phyloP scores from a whole-genome alignment of 37 sponge, comb jelly and placozoan species.

The Hexactinellida sp. region DNA sequence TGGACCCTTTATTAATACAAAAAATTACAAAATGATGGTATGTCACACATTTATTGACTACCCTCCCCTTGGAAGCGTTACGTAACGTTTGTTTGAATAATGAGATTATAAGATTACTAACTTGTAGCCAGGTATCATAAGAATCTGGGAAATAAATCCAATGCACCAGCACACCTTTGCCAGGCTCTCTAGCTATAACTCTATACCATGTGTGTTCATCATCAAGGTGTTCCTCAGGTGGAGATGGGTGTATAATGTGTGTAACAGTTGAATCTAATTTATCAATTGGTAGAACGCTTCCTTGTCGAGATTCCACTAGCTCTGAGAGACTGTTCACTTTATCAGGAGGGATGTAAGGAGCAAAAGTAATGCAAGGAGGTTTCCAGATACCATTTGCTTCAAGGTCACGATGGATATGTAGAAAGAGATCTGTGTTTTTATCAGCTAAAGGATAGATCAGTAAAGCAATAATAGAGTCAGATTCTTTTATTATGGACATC shows the following conservation, averaged over 20 bases:
- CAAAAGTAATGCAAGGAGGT: not conserved
- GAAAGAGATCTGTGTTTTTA: not conserved
- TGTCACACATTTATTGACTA: too few species aligned
- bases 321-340: not conserved
- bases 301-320: not conserved
- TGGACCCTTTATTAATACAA: too few species aligned
- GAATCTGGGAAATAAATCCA: conserved; percentile 78
- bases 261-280: conserved; percentile 31
- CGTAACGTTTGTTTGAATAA: too few species aligned
- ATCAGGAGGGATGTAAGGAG: not conserved
- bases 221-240: conserved; percentile 19
- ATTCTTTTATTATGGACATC: too few species aligned
- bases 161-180: conserved; percentile 43
- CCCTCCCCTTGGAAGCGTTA: too few species aligned
- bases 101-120: not conserved
- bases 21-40: too few species aligned
- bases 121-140: conserved; percentile 22
- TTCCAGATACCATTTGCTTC: not conserved
- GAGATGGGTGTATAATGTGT: conserved; percentile 56
- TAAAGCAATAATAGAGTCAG: too few species aligned
- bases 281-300: not conserved
- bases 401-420: not conserved
- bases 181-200: conserved; percentile 19
- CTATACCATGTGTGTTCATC: conserved; percentile 12
- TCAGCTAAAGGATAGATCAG: not conserved